Base-by-base conservation (phyloP, 1,140 invertebrate species). In the Harpegnathos saltator region DNA sequence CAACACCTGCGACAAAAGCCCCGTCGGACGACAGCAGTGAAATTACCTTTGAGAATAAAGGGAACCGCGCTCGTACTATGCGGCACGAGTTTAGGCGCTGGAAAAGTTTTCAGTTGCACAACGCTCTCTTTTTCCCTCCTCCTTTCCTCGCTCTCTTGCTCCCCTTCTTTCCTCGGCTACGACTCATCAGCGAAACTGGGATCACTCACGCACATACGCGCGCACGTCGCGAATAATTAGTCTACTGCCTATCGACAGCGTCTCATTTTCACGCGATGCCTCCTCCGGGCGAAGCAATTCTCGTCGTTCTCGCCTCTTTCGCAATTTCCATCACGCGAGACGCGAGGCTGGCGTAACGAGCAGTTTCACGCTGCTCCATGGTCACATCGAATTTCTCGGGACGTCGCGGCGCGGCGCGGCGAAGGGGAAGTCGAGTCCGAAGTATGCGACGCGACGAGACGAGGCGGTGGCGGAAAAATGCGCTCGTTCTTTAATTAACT, bases 401-500 rank as follows among this genome's bases (percentile, higher is more conserved):
- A 19, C 15, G 48, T 17, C 29, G 29, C 26, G 29, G 26, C 17
- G n/a, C n/a, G n/a, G n/a, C n/a, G n/a, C n/a, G n/a, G n/a, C n/a
- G 24, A 58, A 73, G 17, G 68, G 38, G 38, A 77, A 44, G 17
- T 22, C n/a, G n/a, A n/a, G 33, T 69, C 52, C n/a, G 33, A 58
- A 80, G 58, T 58, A 61, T 29, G 69, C 56, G 69, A 62, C 26
- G 59, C 29, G 58, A 56, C n/a, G 26, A 22, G 26, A 12, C 12
- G 29, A 38, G 50, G 38, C n/a, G 56, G 29, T 12, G 22, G 50
- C 50, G 58, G 44, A 74, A 78, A 80, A 84, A 80, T 71, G 52
- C 71, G 48, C 85, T 78, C 85, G 82, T 86, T 87, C 82, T 87
- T 87, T 87, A 84, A 87, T 87, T 82, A 87, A 84, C 61, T 80